Base-by-base conservation (phyloP, 2,797 vertebrate species). In the Sebastes steindachneri region DNA sequence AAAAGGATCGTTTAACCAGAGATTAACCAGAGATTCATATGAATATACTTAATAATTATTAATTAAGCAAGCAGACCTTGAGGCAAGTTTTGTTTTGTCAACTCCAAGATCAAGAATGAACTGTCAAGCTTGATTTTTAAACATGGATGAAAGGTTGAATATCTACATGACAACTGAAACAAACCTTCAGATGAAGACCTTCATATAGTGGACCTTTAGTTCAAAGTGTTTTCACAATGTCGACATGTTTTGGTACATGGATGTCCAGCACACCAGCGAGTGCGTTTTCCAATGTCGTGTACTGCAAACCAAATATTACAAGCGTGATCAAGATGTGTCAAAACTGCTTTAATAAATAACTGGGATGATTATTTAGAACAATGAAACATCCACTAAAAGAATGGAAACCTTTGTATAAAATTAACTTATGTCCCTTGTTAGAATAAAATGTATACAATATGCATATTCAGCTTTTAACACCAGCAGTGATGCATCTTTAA, bases 301-400 rank as follows among this genome's bases (percentile, higher is more conserved):
- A 60, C 69, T 70, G 51, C 48, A 88, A 81, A 82, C 86, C 86
- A 92, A 89, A 72, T 84, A 87, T 62, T 79, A 85, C 80, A 84
- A 80, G 63, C 60, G 6, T 26, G n/a, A 83, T 89, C 41, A 76
- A 63, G 79, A 87, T 69, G 85, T 93, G 86, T 89, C 77, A 89
- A 92, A 92, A 92, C 85, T 74, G 86, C 84, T 97, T 97, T 97
- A 97, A 98, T 97, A 97, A 97, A 97, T 97, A 97, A 96, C 95
- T 96, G 94, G 83, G 93, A 93, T 93, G 83, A 87, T 94, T 92
- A 93, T 93, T 95, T 95, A 95, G 95, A 97, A 96, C 93, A 96
- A 96, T 96, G 95, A 96, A 94, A 97, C 95, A 88, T 92, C 91
- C 95, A 96, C 95, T 95, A 95, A 93, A 95, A 93, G 81, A 90